Evolutionary conservation across 2,888 invertebrate species (phyloP).

Genomic region (Agrochola circellaris): DNA sequence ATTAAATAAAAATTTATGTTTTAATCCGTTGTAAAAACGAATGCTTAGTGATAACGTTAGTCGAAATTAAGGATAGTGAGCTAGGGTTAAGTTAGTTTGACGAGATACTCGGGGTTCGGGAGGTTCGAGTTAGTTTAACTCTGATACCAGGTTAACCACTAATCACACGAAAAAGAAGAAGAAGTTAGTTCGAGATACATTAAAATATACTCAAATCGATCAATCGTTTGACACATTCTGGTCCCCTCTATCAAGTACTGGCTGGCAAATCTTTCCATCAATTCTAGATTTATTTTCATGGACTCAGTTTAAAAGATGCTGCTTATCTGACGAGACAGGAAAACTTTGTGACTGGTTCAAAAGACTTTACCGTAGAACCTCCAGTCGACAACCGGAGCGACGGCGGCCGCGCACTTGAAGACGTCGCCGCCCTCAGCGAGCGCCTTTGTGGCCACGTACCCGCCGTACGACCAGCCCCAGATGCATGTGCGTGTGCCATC

Average conservation of each 20-base stretch:
- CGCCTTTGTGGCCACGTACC: conserved; percentile 97
- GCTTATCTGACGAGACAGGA: too few species aligned
- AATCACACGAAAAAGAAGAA: too few species aligned
- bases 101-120: too few species aligned
- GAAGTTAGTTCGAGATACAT: too few species aligned
- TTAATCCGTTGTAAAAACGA: too few species aligned
- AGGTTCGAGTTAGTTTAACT: too few species aligned
- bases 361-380: conserved; percentile 91
- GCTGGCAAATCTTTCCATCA: not conserved
- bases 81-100: too few species aligned
- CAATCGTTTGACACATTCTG: not conserved
- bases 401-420: conserved; percentile 98
- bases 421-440: conserved; percentile 94
- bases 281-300: not conserved
- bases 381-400: conserved; percentile 99
- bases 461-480: conserved; percentile 99
- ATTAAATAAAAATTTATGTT: too few species aligned
- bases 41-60: too few species aligned
- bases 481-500: conserved; percentile 96
- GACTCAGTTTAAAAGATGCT: too few species aligned
- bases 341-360: not conserved
- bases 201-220: not conserved
- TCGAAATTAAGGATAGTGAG: too few species aligned
- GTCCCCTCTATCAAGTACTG: not conserved
- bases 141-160: too few species aligned